A percentile compares a stretch with the other conserved stretches of the same genome.
Conservation (phyloP, 2,888 invertebrate species). For the Rotaria sp. region DNA sequence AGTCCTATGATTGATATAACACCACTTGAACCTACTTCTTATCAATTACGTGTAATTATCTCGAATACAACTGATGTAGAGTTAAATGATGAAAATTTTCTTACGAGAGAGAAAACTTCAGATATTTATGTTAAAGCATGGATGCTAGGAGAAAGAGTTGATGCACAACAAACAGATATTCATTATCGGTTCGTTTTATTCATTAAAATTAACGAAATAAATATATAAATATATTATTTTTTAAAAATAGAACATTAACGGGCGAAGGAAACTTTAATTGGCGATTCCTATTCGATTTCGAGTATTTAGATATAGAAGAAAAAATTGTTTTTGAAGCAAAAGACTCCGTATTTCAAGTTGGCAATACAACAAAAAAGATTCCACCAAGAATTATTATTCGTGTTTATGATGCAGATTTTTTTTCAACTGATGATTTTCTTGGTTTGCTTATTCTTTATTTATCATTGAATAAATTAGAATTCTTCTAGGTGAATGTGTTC, state of each 20-base stretch:
- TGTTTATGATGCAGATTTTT: conserved; percentile 70
- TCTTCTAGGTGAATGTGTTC: conserved; percentile 50
- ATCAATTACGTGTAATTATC: conserved; percentile 76
- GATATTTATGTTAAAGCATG: conserved; percentile 84
- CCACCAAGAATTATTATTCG: conserved; percentile 64
- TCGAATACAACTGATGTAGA: conserved; percentile 91
- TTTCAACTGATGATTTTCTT: conserved; percentile 70
- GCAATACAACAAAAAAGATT: conserved; percentile 68
- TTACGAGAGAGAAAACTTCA: conserved; percentile 82
- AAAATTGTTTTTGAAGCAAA: conserved; percentile 66
- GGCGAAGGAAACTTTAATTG: conserved; percentile 82
- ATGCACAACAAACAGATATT: conserved; percentile 45
- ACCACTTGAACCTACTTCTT: conserved; percentile 65
- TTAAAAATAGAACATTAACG: conserved; percentile 60
- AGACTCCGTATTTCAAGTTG: conserved; percentile 66
- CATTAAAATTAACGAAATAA: neutral
- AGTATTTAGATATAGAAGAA: conserved; percentile 69
- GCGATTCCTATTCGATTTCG: conserved; percentile 75
- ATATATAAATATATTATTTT: neutral
- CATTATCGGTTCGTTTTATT: conserved; percentile 44
- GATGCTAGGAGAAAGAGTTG: conserved; percentile 48
- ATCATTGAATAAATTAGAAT: neutral
- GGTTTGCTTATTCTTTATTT: conserved; percentile 58
- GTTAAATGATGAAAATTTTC: conserved; percentile 81
- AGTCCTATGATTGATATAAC: conserved; percentile 68